A percentile compares a stretch with the other conserved stretches of the same genome.
These are phyloP conservation scores for Caerostris extrusa DNA, from an alignment of 1,140 invertebrate species.

Conservation along the genomic window DNA sequence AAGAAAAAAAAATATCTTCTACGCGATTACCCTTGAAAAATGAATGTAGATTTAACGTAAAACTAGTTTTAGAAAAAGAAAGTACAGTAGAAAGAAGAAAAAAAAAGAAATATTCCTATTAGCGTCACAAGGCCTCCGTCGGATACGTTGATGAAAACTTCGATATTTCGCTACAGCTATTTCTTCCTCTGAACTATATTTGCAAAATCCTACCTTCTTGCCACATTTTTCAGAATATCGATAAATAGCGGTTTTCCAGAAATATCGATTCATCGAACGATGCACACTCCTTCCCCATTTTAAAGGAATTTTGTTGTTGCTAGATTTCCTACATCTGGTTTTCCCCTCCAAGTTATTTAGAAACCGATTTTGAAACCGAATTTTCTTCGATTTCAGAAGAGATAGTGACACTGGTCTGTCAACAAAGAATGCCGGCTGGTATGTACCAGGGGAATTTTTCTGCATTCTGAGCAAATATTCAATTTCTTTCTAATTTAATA, in stretches of 20 bases:
- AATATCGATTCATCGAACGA: slow-evolving; percentile 39
- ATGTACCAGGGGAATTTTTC: too few species aligned
- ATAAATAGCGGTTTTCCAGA: slow-evolving; percentile 28
- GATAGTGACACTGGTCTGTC: background rate
- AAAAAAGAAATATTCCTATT: slow-evolving; percentile 13
- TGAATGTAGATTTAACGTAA: slow-evolving; percentile 33
- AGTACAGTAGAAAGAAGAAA: too few species aligned
- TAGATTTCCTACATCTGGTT: slow-evolving; percentile 7
- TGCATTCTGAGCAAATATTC: too few species aligned
- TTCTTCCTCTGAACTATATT: background rate
- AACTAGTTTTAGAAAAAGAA: background rate
- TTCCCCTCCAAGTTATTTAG: background rate
- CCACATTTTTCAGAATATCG: slow-evolving; percentile 35
- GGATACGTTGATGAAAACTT: slow-evolving; percentile 17
- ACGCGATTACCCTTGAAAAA: slow-evolving; percentile 25
- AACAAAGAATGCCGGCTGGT: background rate
- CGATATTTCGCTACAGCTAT: background rate
- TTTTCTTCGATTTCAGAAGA: background rate
- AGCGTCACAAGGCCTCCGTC: background rate
- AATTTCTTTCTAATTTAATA: too few species aligned
- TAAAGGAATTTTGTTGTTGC: slow-evolving; percentile 2
- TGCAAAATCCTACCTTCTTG: background rate
- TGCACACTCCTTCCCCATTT: background rate
- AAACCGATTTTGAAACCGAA: slow-evolving; percentile 23
- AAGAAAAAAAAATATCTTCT: background rate